Percentiles rank a stretch among this genome's conserved stretches.
These are phyloP conservation scores for Vulpes vulpes DNA, from an alignment of 2,113 vertebrate genomes.

Conservation along the genomic window DNA sequence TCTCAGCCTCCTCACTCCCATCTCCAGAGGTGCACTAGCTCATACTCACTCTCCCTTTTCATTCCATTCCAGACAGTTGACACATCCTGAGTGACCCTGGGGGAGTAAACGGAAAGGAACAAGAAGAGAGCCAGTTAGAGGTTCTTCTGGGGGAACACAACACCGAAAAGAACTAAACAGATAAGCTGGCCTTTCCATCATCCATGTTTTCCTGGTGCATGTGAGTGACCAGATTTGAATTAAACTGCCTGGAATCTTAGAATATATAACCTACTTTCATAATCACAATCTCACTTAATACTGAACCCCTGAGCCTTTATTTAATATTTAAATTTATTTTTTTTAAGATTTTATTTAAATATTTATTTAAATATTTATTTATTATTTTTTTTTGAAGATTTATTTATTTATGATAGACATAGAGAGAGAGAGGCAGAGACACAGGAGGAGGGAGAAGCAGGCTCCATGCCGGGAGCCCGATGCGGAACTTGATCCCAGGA, in stretches of 20 bases:
- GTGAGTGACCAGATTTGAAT: neutral
- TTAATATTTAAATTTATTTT: too few relatives aligned
- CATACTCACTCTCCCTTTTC: conserved; percentile 98
- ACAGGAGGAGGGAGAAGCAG: too few relatives aligned
- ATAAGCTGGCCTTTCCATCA: neutral
- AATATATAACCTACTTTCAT: neutral
- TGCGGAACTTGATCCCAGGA: too few relatives aligned
- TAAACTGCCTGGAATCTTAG: neutral
- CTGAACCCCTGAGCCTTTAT: neutral
- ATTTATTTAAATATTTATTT: too few relatives aligned
- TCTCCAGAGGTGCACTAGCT: neutral
- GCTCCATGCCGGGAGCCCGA: too few relatives aligned
- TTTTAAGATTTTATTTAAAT: too few relatives aligned
- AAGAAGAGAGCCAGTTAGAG: conserved; percentile 56
- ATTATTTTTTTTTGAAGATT: too few relatives aligned
- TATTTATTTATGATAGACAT: too few relatives aligned
- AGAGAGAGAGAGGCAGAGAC: too few relatives aligned
- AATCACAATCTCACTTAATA: neutral
- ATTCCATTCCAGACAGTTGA: conserved; percentile 99
- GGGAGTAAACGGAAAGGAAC: conserved; percentile 43
- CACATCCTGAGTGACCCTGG: conserved; percentile 98
- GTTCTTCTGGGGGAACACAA: neutral
- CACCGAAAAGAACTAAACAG: neutral
- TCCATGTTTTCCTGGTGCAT: neutral
- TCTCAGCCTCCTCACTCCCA: neutral